Conservation (phyloP, 2,888 invertebrate genomes). For the Ellobium chinense region DNA sequence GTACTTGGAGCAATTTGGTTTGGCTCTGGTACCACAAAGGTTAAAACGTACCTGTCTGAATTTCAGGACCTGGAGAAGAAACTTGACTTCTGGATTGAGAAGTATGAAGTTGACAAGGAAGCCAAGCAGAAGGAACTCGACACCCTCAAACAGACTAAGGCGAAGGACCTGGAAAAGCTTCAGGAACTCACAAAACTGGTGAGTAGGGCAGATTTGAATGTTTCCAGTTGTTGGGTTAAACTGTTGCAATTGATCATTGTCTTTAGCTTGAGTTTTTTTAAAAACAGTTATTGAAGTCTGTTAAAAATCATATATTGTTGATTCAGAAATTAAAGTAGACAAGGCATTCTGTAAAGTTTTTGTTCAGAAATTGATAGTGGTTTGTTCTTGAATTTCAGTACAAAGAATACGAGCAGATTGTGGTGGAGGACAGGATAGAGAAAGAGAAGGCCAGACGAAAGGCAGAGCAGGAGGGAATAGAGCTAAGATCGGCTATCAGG, state of each 20-base stretch:
- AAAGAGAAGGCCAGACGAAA: conserved; percentile 78
- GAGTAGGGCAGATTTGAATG: too few species aligned
- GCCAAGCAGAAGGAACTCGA: conserved; percentile 77
- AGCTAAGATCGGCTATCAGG: conserved; percentile 74
- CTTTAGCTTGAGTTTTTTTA: too few species aligned
- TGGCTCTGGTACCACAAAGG: too few species aligned
- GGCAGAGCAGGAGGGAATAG: conserved; percentile 76
- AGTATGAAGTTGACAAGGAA: conserved; percentile 77
- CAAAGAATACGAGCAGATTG: conserved; percentile 79
- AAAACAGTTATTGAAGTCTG: too few species aligned
- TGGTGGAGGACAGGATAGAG: conserved; percentile 78
- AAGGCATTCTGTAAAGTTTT: too few species aligned
- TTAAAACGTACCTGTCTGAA: too few species aligned
- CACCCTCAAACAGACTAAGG: conserved; percentile 77
- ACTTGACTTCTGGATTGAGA: conserved; percentile 78
- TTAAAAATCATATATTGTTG: too few species aligned
- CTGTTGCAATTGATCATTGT: too few species aligned
- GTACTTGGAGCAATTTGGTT: too few species aligned
- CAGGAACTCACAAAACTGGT: conserved; percentile 78
- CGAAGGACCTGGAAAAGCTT: conserved; percentile 77
- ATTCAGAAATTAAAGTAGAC: too few species aligned
- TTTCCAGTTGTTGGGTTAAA: too few species aligned
- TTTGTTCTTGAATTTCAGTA: conserved; percentile 66
- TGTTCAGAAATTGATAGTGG: too few species aligned
- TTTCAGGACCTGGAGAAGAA: conserved; percentile 74